Evolutionary conservation across 92 coral and sea anemone species (phyloP), one percentile per base, ranked within the genome.

Genomic region (Anthopleura xanthogrammica): DNA sequence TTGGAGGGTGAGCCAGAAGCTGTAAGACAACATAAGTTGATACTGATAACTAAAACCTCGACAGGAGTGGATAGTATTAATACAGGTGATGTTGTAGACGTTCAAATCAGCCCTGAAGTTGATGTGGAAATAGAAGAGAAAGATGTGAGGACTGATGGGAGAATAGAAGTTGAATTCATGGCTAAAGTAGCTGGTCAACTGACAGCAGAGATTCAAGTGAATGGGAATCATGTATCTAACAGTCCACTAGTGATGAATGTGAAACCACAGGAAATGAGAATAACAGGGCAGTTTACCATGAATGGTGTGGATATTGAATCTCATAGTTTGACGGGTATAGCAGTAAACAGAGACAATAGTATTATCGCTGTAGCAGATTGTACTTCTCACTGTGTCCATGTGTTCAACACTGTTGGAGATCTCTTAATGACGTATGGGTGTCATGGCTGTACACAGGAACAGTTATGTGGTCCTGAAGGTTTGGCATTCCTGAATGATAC

Each of bases 201-300:
- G 77, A 81, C 78, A 46, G 78, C 68, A 68, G 77, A 81, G 58
- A 64, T 81, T 81, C 77, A 68, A 68, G 77, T 81, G 48, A 72
- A 81, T 52, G 78, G 78, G 20, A 72, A 68, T 46, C 48, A 14
- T 20, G 78, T 81, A 22, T 68, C 85, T 43, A 81, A 81, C 66
- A 81, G 85, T 72, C 85, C 85, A 66, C 85, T 81, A 29, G 66
- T 22, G 19, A 46, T 81, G 77, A 58, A 1, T 48, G 85, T 81
- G 13, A 81, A 81, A 23, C 85, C 85, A 70, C 85, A 81, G 29
- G 42, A 81, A 12, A 81, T 81, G 19, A 70, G 52, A 41, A 23
- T 66, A 39, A 48, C 43, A 19, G 46, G 77, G 68, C 11, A 70
- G 43, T 81, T 73, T 42, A 68, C 48, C 41, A 50, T 68, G 78